Evolutionary conservation across 2,888 invertebrate species (phyloP), one percentile per base, ranked within the genome.

Genomic region (Drosophila monieri): DNA sequence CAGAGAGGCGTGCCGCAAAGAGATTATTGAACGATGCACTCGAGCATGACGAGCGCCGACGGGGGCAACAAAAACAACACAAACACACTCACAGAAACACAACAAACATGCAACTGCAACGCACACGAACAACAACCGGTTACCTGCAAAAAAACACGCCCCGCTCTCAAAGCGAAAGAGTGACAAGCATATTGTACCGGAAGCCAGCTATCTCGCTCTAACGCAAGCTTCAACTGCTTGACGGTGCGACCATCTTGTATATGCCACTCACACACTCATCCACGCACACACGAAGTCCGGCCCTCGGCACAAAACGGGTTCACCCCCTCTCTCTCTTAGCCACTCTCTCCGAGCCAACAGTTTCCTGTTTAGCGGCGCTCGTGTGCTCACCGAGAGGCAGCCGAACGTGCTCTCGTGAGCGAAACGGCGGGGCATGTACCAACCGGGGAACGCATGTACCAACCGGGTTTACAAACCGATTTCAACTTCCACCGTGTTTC

Each of bases 11-110:
- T 89, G 89, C 89, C 84, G 75, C 66, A 72, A 76, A 78, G 89
- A 86, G 85, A 80, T 80, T 85, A 88, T 89, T 88, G 88, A 88
- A 89, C 83, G 78, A 79, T 80, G 85, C 81, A 88, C 83, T 85
- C 84, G 84, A 85, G 89, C 88, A 75, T 84, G 86, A 85, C 79
- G 73, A 74, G 35, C 35, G n/a, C n/a, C 77, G 69, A 77, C 75
- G 75, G 68, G 52, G 52, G 51, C 65, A 65, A 59, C 67, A 66
- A 41, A 55, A 62, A 43, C 44, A 48, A 52, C 67, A 46, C 53
- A 54, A 77, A 68, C 68, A 69, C 74, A 72, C 73, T 66, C 66
- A 80, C 74, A 68, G 68, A 71, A 41, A 60, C 57, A 60, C 61
- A 62, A 32, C 25, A 54, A 58, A 9, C 23, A 30, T 78, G 79